Conservation (phyloP, 1,140 invertebrate species). For the Pseudomyrmex concolor region DNA sequence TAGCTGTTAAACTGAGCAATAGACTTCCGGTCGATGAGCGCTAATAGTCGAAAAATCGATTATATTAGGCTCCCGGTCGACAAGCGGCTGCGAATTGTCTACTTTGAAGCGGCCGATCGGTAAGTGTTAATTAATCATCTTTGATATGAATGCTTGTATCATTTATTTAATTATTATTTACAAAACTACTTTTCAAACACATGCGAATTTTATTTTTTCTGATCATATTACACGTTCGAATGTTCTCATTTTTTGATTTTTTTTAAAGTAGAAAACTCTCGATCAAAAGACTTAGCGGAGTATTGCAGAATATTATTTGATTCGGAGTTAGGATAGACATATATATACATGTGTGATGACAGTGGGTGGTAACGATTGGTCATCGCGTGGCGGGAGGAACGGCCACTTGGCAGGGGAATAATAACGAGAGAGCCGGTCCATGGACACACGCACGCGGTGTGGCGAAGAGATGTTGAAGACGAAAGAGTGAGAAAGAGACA, state of each 20-base stretch:
- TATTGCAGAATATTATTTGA: not conserved
- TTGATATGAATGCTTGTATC: too few relatives aligned
- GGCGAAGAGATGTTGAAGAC: constrained; percentile 61
- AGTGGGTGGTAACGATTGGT: constrained; percentile 47
- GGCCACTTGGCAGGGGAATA: constrained; percentile 72
- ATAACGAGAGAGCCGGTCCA: constrained; percentile 66
- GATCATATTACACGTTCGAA: too few relatives aligned
- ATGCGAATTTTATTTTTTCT: not conserved
- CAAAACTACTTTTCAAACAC: too few relatives aligned
- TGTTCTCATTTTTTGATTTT: too few relatives aligned
- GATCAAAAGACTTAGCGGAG: not conserved
- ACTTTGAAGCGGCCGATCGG: too few relatives aligned
- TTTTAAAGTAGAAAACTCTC: not conserved
- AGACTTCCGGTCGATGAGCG: too few relatives aligned
- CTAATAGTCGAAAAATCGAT: too few relatives aligned
- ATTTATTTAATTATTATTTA: too few relatives aligned
- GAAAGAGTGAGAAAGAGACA: constrained; percentile 56
- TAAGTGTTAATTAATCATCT: too few relatives aligned
- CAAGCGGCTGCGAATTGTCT: too few relatives aligned
- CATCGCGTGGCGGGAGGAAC: constrained; percentile 60
- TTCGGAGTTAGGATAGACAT: not conserved
- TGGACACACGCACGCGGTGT: constrained; percentile 42
- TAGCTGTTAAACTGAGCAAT: too few relatives aligned
- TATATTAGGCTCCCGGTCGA: too few relatives aligned
- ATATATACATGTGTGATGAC: not conserved